Percentiles rank a stretch among this genome's conserved stretches.
Evolutionary conservation across 2,888 invertebrate genomes (phyloP).

Genomic region (Apotomis capreana): DNA sequence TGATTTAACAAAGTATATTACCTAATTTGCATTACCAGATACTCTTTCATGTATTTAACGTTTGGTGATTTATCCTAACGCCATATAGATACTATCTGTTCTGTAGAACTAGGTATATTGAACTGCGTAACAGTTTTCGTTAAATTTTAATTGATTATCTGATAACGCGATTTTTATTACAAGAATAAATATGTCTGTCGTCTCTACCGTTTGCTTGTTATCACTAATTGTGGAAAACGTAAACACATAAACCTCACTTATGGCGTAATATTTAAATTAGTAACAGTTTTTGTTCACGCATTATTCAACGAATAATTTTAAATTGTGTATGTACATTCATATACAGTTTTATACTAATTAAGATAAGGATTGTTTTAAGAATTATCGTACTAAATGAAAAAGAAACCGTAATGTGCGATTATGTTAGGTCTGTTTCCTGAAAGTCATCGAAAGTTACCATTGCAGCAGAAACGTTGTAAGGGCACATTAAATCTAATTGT

Average conservation of each 20-base stretch:
- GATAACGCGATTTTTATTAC: constrained; percentile 51
- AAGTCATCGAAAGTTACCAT: too few species aligned
- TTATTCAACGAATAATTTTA: too few species aligned
- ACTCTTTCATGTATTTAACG: constrained; percentile 52
- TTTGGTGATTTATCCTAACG: constrained; percentile 58
- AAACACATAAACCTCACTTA: constrained; percentile 11
- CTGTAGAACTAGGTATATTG: constrained; percentile 46
- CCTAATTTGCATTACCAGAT: constrained; percentile 53
- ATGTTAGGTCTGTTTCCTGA: too few species aligned
- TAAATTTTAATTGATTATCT: constrained; percentile 46
- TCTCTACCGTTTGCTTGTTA: constrained; percentile 24
- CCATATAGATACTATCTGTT: constrained; percentile 58
- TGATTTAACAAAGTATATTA: constrained; percentile 57
- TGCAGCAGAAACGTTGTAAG: too few species aligned
- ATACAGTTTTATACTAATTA: too few species aligned
- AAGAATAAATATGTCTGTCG: constrained; percentile 53
- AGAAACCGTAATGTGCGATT: too few species aligned
- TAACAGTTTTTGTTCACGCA: not conserved
- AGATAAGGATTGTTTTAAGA: too few species aligned
- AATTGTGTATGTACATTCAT: too few species aligned
- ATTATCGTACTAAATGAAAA: too few species aligned
- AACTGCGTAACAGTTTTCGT: constrained; percentile 37
- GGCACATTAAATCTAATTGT: too few species aligned
- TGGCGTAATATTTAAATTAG: not conserved
- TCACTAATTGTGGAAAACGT: constrained; percentile 21